Percentiles rank a stretch among this genome's conserved stretches.
These are phyloP conservation scores for Masticophis lateralis DNA, from an alignment of 2,797 vertebrate species.

Conservation along the genomic window DNA sequence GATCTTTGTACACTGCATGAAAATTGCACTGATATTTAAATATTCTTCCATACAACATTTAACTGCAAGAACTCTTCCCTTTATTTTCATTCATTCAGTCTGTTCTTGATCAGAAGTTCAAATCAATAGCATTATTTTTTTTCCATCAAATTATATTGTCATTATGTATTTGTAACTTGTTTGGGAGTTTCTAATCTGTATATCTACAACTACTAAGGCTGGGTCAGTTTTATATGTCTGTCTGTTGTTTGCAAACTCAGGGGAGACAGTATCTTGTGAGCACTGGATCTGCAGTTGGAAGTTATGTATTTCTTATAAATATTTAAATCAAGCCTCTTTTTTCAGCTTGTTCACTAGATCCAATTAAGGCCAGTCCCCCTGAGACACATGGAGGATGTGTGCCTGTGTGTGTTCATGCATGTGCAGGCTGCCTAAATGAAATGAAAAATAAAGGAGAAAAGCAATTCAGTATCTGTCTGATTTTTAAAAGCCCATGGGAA, in stretches of 20 bases:
- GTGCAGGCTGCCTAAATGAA: not conserved
- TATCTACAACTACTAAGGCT: not conserved
- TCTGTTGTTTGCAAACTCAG: not conserved
- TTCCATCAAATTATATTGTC: not conserved
- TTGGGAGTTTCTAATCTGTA: not conserved
- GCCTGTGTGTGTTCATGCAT: not conserved
- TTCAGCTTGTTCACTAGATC: not conserved
- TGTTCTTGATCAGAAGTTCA: not conserved
- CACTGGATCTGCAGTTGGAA: not conserved
- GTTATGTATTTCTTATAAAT: not conserved
- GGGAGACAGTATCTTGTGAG: not conserved
- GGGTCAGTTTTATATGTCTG: not conserved
- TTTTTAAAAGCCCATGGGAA: not conserved
- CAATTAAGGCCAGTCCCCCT: not conserved
- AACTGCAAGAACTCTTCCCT: not conserved
- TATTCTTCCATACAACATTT: not conserved
- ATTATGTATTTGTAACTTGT: not conserved
- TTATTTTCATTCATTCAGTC: not conserved
- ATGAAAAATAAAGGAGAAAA: not conserved
- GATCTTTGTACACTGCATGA: not conserved
- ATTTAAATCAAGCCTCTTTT: not conserved
- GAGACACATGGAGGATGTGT: not conserved
- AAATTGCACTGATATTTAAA: not conserved
- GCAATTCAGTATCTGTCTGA: not conserved
- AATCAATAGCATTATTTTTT: not conserved